Conservation (phyloP, 2,888 invertebrate genomes). For the Cheilosia grossa region DNA sequence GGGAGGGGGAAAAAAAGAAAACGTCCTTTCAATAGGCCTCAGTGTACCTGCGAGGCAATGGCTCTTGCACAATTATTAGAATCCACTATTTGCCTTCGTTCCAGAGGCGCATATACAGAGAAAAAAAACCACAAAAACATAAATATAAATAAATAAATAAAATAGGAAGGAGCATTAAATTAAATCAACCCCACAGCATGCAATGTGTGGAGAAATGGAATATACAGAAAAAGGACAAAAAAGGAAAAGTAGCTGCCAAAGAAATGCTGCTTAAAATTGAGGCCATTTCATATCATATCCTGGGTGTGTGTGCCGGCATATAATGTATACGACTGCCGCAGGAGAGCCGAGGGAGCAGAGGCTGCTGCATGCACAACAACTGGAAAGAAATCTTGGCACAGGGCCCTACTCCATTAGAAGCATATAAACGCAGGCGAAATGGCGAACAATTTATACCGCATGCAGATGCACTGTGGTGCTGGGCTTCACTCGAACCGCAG, state of each 20-base stretch:
- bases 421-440: slow-evolving; percentile 55
- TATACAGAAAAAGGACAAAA: slow-evolving; percentile 4
- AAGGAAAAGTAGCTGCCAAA: slow-evolving; percentile 61
- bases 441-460: slow-evolving; percentile 42
- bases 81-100: slow-evolving; percentile 25
- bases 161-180: slow-evolving; percentile 52
- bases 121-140: slow-evolving; percentile 12
- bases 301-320: slow-evolving; percentile 31
- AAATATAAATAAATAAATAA: slow-evolving; percentile 65
- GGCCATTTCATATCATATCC: slow-evolving; percentile 62
- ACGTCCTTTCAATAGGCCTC: slow-evolving; percentile 37
- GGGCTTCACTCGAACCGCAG: slow-evolving; percentile 27
- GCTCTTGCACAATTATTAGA: slow-evolving; percentile 40
- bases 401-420: slow-evolving; percentile 61
- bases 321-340: slow-evolving; percentile 35
- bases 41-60: slow-evolving; percentile 33
- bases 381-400: slow-evolving; percentile 61
- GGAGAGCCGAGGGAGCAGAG: slow-evolving; percentile 30
- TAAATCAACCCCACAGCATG: slow-evolving; percentile 55
- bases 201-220: slow-evolving; percentile 29
- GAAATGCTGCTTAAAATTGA: slow-evolving; percentile 67
- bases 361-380: slow-evolving; percentile 34
- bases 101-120: slow-evolving; percentile 7
- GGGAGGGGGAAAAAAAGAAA: background rate
- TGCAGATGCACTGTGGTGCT: slow-evolving; percentile 62